Conservation (phyloP, 1,140 invertebrate genomes). For the Drosophila ambigua region DNA sequence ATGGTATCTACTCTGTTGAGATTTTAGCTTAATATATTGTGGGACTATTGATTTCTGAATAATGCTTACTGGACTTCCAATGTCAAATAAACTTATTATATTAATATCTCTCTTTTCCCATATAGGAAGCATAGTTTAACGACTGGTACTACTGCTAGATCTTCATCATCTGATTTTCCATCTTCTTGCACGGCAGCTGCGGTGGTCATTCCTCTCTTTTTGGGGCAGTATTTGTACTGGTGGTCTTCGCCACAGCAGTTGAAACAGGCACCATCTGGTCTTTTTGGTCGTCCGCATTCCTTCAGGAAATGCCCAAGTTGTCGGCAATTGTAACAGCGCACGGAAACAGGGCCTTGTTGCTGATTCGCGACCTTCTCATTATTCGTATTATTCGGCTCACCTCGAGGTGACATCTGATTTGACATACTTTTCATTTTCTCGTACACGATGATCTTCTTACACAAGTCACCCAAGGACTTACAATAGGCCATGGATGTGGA, state of each 20-base stretch:
- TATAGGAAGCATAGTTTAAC: too few species aligned
- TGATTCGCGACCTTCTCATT: neutral
- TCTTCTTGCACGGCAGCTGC: neutral
- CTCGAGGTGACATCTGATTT: too few species aligned
- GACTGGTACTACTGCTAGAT: too few species aligned
- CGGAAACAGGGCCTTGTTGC: too few species aligned
- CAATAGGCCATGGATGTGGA: too few species aligned
- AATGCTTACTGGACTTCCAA: neutral
- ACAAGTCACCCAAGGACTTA: too few species aligned
- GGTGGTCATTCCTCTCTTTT: neutral
- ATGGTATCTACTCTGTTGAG: neutral
- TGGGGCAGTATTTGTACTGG: too few species aligned
- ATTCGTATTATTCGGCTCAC: too few species aligned
- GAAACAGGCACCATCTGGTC: neutral
- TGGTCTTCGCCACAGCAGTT: too few species aligned
- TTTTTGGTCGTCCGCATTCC: neutral
- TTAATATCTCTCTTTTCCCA: neutral
- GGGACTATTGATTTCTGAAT: slow-evolving; percentile 4
- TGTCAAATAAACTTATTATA: slow-evolving; percentile 1
- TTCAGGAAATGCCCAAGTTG: neutral
- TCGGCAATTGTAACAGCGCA: neutral
- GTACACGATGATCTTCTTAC: too few species aligned
- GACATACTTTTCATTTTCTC: too few species aligned
- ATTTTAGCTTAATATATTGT: neutral
- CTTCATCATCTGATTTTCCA: too few species aligned